Percentiles rank a stretch among this genome's conserved stretches.
Conservation (phyloP, 1,140 invertebrate genomes). For the Nylanderia fulva region DNA sequence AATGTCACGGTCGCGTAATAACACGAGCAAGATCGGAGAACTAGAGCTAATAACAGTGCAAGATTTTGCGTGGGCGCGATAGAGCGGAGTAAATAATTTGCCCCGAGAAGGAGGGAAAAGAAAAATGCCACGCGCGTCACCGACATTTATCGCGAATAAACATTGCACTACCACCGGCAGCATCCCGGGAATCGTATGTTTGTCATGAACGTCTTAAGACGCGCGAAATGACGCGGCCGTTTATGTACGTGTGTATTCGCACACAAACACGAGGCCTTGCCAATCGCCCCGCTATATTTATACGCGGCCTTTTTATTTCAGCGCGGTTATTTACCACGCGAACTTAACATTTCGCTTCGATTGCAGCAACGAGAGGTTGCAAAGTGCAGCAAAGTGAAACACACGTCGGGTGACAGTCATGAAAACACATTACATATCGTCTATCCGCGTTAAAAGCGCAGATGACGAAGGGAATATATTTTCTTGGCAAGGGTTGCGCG, state of each 20-base stretch:
- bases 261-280: slow-evolving; percentile 17
- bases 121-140: slow-evolving; percentile 10
- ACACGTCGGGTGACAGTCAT: background rate
- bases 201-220: slow-evolving; percentile 12
- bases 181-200: slow-evolving; percentile 16
- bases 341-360: slow-evolving; percentile 29
- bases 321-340: slow-evolving; percentile 27
- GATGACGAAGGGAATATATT: background rate
- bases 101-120: background rate
- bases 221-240: slow-evolving; percentile 24
- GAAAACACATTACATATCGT: slow-evolving; percentile 6
- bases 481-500: no score
- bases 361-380: slow-evolving; percentile 10
- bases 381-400: slow-evolving; percentile 18
- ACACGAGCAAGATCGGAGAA: slow-evolving; percentile 11
- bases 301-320: slow-evolving; percentile 39
- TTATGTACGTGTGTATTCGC: slow-evolving; percentile 2
- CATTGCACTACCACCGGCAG: slow-evolving; percentile 25
- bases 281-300: slow-evolving; percentile 44
- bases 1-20: slow-evolving; percentile 12
- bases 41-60: background rate
- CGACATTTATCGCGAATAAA: slow-evolving; percentile 58
- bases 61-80: slow-evolving; percentile 28
- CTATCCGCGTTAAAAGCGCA: background rate
- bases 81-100: background rate